phyloP scores from a whole-genome alignment of 1,140 invertebrate species.

The Zaprionus tsacasi region DNA sequence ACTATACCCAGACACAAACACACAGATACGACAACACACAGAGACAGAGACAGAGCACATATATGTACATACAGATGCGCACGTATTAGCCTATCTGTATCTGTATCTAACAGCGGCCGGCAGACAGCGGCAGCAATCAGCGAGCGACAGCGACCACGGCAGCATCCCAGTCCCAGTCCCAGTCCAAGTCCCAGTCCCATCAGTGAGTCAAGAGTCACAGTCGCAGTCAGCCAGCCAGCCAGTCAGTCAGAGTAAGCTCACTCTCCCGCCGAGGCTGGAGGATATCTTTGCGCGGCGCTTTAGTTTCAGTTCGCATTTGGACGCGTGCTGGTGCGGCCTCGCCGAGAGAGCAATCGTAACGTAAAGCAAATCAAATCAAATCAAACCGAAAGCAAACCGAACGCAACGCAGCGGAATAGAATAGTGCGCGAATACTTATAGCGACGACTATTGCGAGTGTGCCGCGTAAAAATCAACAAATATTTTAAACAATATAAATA shows the following conservation, averaged over 20 bases:
- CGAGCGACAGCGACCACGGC: conserved; percentile 26
- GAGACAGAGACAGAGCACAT: conserved; percentile 1
- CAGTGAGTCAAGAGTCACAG: conserved; percentile 60
- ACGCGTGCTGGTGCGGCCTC: conserved; percentile 74
- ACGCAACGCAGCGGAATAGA: conserved; percentile 15
- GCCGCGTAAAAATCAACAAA: conserved; percentile 38
- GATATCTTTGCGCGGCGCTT: conserved; percentile 76
- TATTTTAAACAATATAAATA: conserved; percentile 18
- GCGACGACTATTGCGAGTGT: conserved; percentile 21
- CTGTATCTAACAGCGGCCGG: conserved; percentile 63
- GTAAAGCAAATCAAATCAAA: conserved; percentile 15
- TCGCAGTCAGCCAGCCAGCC: conserved; percentile 35
- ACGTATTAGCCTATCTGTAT: conserved; percentile 33
- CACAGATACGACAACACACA: conserved; percentile 21
- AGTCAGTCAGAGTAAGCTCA: conserved; percentile 49
- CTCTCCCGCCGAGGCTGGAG: conserved; percentile 60
- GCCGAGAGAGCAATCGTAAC: conserved; percentile 56
- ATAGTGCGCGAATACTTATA: conserved; percentile 60
- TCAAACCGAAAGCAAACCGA: conserved; percentile 18
- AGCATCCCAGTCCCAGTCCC: conserved; percentile 31
- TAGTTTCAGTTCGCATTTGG: conserved; percentile 79
- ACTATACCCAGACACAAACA: conserved; percentile 31
- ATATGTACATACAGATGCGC: not conserved
- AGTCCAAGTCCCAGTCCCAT: conserved; percentile 34
- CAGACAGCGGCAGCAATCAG: conserved; percentile 27